Percentiles rank a stretch among this genome's conserved stretches.
These are phyloP conservation scores for Nudaria mundana DNA, from an alignment of 2,888 invertebrate species.

Conservation along the genomic window DNA sequence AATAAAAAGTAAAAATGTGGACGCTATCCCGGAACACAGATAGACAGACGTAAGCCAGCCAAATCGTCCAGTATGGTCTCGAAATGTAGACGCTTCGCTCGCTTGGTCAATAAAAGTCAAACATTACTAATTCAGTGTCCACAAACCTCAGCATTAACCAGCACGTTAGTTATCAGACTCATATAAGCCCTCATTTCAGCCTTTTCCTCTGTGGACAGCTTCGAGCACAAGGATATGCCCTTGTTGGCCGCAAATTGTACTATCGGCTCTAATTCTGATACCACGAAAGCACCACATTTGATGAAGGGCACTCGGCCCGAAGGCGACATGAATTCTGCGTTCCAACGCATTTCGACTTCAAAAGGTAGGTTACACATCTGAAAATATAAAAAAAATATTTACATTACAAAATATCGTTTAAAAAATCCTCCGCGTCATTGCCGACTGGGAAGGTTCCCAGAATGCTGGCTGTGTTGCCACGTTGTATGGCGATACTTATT, in stretches of 20 bases:
- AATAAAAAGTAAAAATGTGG: not conserved
- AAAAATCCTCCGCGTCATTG: no score
- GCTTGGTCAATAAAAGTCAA: no score
- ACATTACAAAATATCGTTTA: no score
- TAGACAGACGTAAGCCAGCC: no score
- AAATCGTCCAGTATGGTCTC: no score
- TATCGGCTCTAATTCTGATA: slow-evolving; percentile 95
- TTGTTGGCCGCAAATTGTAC: slow-evolving; percentile 94
- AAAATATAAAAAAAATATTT: not conserved
- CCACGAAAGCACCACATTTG: slow-evolving; percentile 92
- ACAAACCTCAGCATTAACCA: slow-evolving; percentile 86
- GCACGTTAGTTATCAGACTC: slow-evolving; percentile 92
- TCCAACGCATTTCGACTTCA: slow-evolving; percentile 89
- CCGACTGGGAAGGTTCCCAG: no score
- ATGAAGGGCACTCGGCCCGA: slow-evolving; percentile 96
- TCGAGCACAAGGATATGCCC: slow-evolving; percentile 87
- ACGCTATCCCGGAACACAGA: no score
- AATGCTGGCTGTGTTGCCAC: no score
- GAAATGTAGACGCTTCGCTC: no score
- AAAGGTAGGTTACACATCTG: slow-evolving; percentile 93
- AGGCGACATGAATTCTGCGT: slow-evolving; percentile 98
- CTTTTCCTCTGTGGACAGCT: slow-evolving; percentile 87
- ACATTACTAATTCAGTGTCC: no score
- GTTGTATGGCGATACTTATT: no score
- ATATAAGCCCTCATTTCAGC: slow-evolving; percentile 97